Conservation (phyloP, 2,797 vertebrate species). For the Hipposideros larvatus region DNA sequence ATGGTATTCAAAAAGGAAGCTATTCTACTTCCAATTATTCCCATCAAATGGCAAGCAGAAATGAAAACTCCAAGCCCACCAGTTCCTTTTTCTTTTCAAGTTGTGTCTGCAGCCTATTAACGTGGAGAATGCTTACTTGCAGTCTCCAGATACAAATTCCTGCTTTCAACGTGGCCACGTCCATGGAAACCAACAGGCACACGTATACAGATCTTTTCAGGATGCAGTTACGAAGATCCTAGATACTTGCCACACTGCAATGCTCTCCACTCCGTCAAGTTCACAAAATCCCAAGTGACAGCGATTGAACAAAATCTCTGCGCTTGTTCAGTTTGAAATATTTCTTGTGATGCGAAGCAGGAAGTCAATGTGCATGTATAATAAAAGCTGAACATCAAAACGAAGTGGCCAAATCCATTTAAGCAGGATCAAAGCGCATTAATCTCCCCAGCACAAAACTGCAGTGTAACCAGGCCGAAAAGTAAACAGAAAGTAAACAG, state of each 20-base stretch:
- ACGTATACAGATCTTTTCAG: slow-evolving; percentile 4
- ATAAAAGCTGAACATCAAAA: slow-evolving; percentile 86
- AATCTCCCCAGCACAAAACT: slow-evolving; percentile 73
- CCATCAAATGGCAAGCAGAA: slow-evolving; percentile 53
- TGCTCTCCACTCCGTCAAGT: not conserved
- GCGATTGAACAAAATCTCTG: slow-evolving; percentile 74
- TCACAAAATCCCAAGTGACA: slow-evolving; percentile 70
- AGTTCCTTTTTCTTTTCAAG: not conserved
- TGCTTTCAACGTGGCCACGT: not conserved
- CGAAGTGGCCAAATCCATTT: slow-evolving; percentile 83
- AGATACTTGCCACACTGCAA: slow-evolving; percentile 7
- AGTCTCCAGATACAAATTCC: slow-evolving; percentile 15
- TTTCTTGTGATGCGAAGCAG: slow-evolving; percentile 65
- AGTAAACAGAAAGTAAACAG: slow-evolving; percentile 74
- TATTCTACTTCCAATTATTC: slow-evolving; percentile 49
- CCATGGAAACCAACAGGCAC: not conserved
- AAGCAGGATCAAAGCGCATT: slow-evolving; percentile 87
- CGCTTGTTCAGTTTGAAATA: slow-evolving; percentile 69
- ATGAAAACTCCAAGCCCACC: slow-evolving; percentile 45
- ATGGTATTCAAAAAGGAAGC: not conserved
- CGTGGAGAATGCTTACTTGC: slow-evolving; percentile 15
- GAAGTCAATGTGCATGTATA: slow-evolving; percentile 67
- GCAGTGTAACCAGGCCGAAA: slow-evolving; percentile 84
- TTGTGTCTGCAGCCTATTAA: not conserved
- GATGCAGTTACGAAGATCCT: not conserved